Base-by-base conservation (phyloP, 2,113 vertebrate genomes). In the Oxyura jamaicensis region DNA sequence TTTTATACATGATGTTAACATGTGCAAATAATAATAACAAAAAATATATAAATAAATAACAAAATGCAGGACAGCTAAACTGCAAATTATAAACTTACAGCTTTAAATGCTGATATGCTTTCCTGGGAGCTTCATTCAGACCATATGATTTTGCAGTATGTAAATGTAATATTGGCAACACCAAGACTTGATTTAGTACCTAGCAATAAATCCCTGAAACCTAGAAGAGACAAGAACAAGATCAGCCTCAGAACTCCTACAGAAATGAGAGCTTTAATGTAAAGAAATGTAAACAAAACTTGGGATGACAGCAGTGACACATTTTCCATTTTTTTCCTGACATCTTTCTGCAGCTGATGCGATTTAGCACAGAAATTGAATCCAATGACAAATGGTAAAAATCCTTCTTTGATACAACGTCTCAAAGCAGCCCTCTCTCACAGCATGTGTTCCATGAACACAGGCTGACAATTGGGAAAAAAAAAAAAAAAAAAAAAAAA, bases 221-320 rank as follows among this genome's bases (percentile, higher is more conserved):
- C 35, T 63, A 88, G 41, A 73, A 77, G 65, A 91, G 31, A 80
- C 17, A 80, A 91, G 77, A 86, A 78, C 12, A 79, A 90, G 33
- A 83, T 78, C 50, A 90, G 26, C 33, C 59, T 93, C 63, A 71
- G 58, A 94, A 85, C 55, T 80, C 78, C 50, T 88, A 53, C 52
- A 91, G 68, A 91, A 83, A 91, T 81, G 50, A 71, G 55, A 71
- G 59, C 11, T 90, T 91, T 83, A 94, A 88, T 22, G 5, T 74
- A 88, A 88, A 86, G 75, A 91, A 91, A 75, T 12, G 41, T 33
- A 81, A 95, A 83, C 29, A 91, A 95, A 97, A 74, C 25, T 85
- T 17, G 1, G 55, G 67, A 85, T 93, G 90, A 94, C 25, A 80
- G 67, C 44, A 89, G 53, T 0, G 2, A 80, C 77, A 63, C 0